Percentiles rank a stretch among this genome's conserved stretches.
These are phyloP conservation scores for Piprites chloris DNA, from an alignment of 2,113 vertebrate genomes.

Conservation along the genomic window DNA sequence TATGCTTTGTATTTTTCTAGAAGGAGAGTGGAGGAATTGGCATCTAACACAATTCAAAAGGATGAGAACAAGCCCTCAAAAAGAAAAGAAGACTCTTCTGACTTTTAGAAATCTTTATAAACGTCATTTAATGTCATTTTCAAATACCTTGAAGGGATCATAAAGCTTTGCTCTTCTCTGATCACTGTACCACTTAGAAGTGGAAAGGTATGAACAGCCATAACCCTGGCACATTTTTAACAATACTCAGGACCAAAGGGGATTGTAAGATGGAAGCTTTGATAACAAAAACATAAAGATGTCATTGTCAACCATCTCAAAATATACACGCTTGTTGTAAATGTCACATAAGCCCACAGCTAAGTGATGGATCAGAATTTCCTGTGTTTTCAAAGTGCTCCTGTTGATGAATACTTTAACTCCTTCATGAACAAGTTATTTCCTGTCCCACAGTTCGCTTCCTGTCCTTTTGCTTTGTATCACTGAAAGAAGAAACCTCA, in stretches of 20 bases:
- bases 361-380: conserved; percentile 42
- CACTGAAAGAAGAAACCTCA: background rate
- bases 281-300: conserved; percentile 65
- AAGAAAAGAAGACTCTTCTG: conserved; percentile 35
- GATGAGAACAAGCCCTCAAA: conserved; percentile 17
- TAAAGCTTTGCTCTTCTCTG: conserved; percentile 64
- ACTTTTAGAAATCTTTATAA: conserved; percentile 58
- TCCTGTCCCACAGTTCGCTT: background rate
- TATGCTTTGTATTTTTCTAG: background rate
- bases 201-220: conserved; percentile 7
- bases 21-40: background rate
- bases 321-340: conserved; percentile 50
- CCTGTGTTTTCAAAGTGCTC: background rate
- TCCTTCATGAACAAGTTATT: background rate
- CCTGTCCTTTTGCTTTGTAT: background rate
- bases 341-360: conserved; percentile 44
- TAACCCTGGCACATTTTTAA: conserved; percentile 45
- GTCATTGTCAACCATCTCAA: conserved; percentile 46
- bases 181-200: conserved; percentile 36
- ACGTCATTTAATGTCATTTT: conserved; percentile 54
- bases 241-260: conserved; percentile 27
- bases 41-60: conserved; percentile 20
- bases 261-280: conserved; percentile 45
- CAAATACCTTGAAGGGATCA: conserved; percentile 64
- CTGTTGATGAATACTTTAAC: conserved; percentile 37